These are phyloP conservation scores for Microctonus hyperodae DNA, from an alignment of 2,888 invertebrate species.

Conservation along the genomic window DNA sequence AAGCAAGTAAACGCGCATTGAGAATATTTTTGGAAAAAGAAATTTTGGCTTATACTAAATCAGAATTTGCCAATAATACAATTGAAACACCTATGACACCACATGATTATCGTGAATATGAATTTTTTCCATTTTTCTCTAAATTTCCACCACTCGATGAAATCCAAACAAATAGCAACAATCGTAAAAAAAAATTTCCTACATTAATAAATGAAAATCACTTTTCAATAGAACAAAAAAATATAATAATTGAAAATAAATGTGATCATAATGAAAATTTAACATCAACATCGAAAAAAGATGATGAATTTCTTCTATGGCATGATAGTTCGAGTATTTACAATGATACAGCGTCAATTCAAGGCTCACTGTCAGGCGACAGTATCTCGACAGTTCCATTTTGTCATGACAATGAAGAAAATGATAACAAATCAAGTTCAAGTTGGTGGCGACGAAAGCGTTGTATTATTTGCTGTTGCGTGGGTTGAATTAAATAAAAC, in stretches of 20 bases:
- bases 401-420: conserved; percentile 26
- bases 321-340: conserved; percentile 38
- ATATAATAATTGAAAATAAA: not conserved
- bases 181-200: not conserved
- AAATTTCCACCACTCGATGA: conserved; percentile 37
- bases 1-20: conserved; percentile 42
- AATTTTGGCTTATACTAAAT: conserved; percentile 40
- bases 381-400: conserved; percentile 33
- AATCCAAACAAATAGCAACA: not conserved
- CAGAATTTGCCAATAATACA: conserved; percentile 35
- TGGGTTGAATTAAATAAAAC: conserved; percentile 25
- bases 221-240: conserved; percentile 4
- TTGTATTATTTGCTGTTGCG: conserved; percentile 38
- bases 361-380: conserved; percentile 39
- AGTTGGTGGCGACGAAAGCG: conserved; percentile 31
- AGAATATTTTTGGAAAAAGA: conserved; percentile 46
- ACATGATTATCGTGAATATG: conserved; percentile 37
- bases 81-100: conserved; percentile 39
- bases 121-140: conserved; percentile 38
- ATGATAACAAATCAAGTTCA: not conserved
- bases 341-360: conserved; percentile 26
- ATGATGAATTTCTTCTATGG: conserved; percentile 33
- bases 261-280: not conserved
- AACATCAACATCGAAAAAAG: not conserved
- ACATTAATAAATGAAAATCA: conserved; percentile 29